These are phyloP conservation scores for Tautogolabrus adspersus DNA, from an alignment of 2,113 vertebrate species.

Conservation along the genomic window DNA sequence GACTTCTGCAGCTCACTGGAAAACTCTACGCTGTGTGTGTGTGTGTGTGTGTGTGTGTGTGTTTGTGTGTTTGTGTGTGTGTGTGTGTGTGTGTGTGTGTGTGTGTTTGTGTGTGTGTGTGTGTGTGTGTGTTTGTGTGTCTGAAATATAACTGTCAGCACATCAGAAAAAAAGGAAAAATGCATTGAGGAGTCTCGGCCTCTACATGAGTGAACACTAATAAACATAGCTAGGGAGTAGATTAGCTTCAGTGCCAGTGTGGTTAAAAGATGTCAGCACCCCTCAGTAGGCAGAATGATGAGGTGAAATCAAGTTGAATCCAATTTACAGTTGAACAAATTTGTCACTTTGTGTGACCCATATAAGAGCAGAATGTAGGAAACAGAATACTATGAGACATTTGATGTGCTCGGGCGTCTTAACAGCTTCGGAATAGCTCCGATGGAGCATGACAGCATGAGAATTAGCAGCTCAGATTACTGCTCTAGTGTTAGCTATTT, in stretches of 20 bases:
- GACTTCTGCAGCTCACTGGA: conserved; percentile 47
- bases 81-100: too few species aligned
- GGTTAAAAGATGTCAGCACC: conserved; percentile 63
- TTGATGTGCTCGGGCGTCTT: neutral
- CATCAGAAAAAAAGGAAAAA: conserved; percentile 44
- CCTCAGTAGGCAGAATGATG: conserved; percentile 31
- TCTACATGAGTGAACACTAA: conserved; percentile 45
- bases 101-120: too few species aligned
- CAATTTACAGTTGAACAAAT: conserved; percentile 41
- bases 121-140: conserved; percentile 26
- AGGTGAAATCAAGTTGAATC: conserved; percentile 41
- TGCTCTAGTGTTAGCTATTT: conserved; percentile 1
- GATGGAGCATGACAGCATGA: conserved; percentile 21
- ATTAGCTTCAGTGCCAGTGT: conserved; percentile 41
- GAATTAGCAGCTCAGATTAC: conserved; percentile 29
- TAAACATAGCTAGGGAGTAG: conserved; percentile 56
- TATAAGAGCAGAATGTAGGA: conserved; percentile 25
- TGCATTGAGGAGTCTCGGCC: conserved; percentile 40
- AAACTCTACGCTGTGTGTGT: conserved; percentile 38
- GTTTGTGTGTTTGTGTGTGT: too few species aligned
- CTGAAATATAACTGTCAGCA: conserved; percentile 58
- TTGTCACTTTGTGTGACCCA: conserved; percentile 45
- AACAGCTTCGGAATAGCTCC: conserved; percentile 16
- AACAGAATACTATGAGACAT: conserved; percentile 33
- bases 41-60: conserved; percentile 8